Conservation (phyloP, 2,888 invertebrate genomes). For the Stenichneumon culpator region DNA sequence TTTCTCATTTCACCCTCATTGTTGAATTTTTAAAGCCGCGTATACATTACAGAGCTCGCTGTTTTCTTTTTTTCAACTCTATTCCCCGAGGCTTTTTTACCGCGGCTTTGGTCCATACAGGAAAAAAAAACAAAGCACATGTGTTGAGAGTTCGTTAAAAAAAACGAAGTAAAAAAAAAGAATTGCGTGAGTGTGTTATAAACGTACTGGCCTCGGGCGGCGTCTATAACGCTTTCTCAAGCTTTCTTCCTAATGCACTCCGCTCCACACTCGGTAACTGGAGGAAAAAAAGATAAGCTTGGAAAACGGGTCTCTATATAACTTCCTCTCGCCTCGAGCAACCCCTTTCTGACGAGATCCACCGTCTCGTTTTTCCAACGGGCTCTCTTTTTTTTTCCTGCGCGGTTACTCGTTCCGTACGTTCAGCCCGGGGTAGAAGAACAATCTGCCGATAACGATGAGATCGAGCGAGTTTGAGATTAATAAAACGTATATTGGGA, state of each 20-base stretch:
- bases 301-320: constrained; percentile 20
- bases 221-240: constrained; percentile 28
- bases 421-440: neutral
- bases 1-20: neutral
- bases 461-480: neutral
- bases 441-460: neutral
- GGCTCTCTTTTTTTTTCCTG: neutral
- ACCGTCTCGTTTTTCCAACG: neutral
- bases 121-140: neutral
- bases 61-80: neutral
- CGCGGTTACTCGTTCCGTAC: neutral
- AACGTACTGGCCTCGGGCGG: constrained; percentile 13
- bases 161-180: too few species aligned
- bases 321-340: constrained; percentile 6
- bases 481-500: neutral
- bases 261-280: constrained; percentile 8
- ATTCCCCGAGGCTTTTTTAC: neutral
- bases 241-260: constrained; percentile 36
- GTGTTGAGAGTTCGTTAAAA: constrained; percentile 3
- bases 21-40: neutral
- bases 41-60: neutral
- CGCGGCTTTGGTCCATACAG: neutral
- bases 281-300: constrained; percentile 1
- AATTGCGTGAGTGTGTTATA: neutral
- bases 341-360: neutral